Base-by-base conservation (phyloP, 2,113 vertebrate species). In the Mustela lutreola region DNA sequence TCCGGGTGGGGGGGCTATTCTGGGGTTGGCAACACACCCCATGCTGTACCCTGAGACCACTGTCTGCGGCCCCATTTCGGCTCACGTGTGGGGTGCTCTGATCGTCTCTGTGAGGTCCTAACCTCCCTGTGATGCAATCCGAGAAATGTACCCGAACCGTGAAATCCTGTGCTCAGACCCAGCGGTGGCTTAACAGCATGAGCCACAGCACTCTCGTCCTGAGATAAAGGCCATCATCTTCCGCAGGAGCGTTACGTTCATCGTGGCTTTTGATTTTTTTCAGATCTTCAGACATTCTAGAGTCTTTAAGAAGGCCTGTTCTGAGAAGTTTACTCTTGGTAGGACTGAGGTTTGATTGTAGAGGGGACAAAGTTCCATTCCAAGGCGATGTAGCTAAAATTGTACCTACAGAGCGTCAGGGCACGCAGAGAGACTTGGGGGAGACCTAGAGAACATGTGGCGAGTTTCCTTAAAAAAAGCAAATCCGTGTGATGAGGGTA, bases 61-160 rank as follows among this genome's bases (percentile, higher is more conserved):
- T 42, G 39, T 21, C 62, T 4, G 71, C n/a, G 65, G 73, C 45
- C 50, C 60, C 33, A 7, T 7, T 36, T 92, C 36, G 10, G 83
- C 67, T 67, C 62, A 11, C 0, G 0, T 0, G 5, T 0, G 33
- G 76, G 39, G 7, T 3, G 3, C 5, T 36, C 50, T 45, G 8
- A 4, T 12, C 0, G 2, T 28, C 56, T 39, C 87, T 19, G 14
- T 19, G 8, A 85, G 11, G n/a, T 4, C 71, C 48, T 4, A 15
- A 10, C n/a, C n/a, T 39, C 58, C 26, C 87, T 36, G 14, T 15
- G 11, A 73, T 33, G 79, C 53, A 63, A 79, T 33, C n/a, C 42
- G 42, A 85, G 80, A 93, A 65, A 73, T 0, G 7, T 26, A 48
- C 45, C 24, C 26, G n/a, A 70, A 85, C 39, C 21, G 5, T 7